phyloP scores from a whole-genome alignment of 2,113 vertebrate species.

The Oreochromis tanganicae region DNA sequence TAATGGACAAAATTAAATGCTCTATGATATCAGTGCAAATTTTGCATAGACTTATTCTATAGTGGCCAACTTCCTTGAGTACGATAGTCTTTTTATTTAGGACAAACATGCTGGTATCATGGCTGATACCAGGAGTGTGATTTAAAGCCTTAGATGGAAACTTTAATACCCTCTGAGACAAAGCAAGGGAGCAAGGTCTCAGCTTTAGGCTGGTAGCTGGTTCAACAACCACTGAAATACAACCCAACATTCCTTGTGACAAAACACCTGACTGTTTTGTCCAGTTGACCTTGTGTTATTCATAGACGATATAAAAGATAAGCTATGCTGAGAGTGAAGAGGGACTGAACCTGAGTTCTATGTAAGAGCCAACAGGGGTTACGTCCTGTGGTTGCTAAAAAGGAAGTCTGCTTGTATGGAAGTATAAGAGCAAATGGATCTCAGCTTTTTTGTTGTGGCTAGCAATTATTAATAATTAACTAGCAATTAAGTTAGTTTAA shows the following conservation, averaged over 20 bases:
- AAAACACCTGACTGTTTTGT: not conserved
- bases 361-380: not conserved
- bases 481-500: too few relatives aligned
- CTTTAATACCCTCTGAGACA: not conserved
- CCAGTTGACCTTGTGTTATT: not conserved
- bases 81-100: not conserved
- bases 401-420: not conserved
- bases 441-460: not conserved
- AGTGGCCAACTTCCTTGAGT: not conserved
- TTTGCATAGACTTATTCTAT: not conserved
- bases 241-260: not conserved
- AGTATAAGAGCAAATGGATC: not conserved
- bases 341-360: not conserved
- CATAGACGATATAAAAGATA: not conserved
- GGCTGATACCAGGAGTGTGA: not conserved
- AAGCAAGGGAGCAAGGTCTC: not conserved
- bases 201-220: not conserved
- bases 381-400: not conserved
- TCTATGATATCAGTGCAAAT: not conserved
- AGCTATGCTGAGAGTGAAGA: not conserved
- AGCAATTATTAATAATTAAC: not conserved
- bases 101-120: fast-evolving
- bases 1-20: not conserved
- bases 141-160: not conserved
- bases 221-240: not conserved